phyloP scores from a whole-genome alignment of 2,797 vertebrate genomes.

The Chiroxiphia lanceolata region DNA sequence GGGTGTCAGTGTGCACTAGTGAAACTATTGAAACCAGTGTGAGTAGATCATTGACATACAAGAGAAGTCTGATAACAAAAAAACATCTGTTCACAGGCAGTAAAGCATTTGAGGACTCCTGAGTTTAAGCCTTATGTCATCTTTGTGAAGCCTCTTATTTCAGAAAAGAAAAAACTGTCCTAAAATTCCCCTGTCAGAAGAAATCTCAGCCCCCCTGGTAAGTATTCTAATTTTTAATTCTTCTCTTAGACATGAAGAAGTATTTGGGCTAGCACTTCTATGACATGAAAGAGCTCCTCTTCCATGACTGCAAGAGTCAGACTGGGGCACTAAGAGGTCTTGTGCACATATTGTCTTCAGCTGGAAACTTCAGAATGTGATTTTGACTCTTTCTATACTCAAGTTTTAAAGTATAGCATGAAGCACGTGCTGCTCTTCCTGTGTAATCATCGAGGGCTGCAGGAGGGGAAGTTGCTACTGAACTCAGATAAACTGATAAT shows the following conservation, averaged over 20 bases:
- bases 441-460: background rate
- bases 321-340: background rate
- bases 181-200: constrained; percentile 81
- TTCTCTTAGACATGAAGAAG: background rate
- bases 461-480: background rate
- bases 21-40: background rate
- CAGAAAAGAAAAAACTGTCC: constrained; percentile 74
- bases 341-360: background rate
- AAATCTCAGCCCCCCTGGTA: constrained; percentile 68
- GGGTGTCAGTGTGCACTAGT: background rate
- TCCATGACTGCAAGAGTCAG: background rate
- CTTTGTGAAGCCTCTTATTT: constrained; percentile 85
- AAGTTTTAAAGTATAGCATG: background rate
- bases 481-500: background rate
- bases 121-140: constrained; percentile 92
- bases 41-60: background rate
- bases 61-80: background rate
- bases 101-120: constrained; percentile 84
- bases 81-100: constrained; percentile 76
- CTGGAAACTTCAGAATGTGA: background rate
- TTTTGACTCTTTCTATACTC: background rate
- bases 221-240: constrained; percentile 21
- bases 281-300: background rate
- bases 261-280: background rate
- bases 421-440: background rate